A percentile compares a stretch with the other conserved stretches of the same genome.
Conservation (phyloP, 2,113 vertebrate genomes). For the Hyaena hyaena region DNA sequence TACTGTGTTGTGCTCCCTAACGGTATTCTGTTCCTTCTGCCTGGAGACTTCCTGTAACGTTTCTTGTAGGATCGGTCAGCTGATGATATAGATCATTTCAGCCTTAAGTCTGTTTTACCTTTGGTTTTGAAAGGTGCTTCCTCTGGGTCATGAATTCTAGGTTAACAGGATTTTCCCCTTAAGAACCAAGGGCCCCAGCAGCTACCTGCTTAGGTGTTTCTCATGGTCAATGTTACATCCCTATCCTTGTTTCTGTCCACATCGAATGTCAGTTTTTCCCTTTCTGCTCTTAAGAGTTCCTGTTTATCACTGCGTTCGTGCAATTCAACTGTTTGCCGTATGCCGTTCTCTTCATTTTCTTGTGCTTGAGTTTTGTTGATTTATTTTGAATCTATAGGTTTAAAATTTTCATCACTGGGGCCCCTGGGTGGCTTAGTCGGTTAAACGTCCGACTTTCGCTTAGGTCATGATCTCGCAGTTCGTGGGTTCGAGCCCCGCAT, state of each 20-base stretch:
- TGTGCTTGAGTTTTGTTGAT: not conserved
- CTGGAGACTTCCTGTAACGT: not conserved
- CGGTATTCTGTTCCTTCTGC: not conserved
- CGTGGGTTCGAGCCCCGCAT: too few species aligned
- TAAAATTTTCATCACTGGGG: not conserved
- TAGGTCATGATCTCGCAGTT: too few species aligned
- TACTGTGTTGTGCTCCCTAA: accelerated
- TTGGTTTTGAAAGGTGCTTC: not conserved
- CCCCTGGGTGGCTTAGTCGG: too few species aligned
- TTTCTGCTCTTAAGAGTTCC: not conserved
- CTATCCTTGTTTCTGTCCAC: not conserved
- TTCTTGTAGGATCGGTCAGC: not conserved
- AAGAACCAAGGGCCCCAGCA: not conserved
- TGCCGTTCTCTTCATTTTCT: not conserved
- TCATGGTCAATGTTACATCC: not conserved
- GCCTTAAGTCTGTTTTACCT: not conserved
- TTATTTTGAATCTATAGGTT: not conserved
- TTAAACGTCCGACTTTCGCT: too few species aligned
- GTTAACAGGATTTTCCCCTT: not conserved
- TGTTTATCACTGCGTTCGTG: not conserved
- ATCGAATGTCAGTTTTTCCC: too few species aligned
- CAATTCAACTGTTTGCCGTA: not conserved
- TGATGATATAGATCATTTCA: too few species aligned
- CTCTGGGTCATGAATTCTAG: not conserved
- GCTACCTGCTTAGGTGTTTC: not conserved